These are phyloP conservation scores for Meliscaeva auricollis DNA, from an alignment of 2,888 invertebrate species.

Conservation along the genomic window DNA sequence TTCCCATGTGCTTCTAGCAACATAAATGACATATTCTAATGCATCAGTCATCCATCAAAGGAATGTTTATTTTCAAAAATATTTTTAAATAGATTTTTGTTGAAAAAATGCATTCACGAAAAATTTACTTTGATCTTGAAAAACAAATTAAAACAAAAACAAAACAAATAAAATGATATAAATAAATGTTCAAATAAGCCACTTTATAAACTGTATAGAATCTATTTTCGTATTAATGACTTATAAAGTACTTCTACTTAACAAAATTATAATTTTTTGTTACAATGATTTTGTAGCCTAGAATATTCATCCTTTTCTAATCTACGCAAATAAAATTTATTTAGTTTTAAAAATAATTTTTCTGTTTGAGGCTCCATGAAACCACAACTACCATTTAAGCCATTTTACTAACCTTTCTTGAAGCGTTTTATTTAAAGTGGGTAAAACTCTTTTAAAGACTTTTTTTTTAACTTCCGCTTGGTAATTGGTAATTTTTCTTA, in stretches of 20 bases:
- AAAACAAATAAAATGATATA: not conserved
- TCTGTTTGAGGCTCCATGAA: too few species aligned
- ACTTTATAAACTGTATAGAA: not conserved
- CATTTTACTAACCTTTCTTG: constrained; percentile 54
- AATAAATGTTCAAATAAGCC: not conserved
- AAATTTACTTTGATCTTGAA: constrained; percentile 8
- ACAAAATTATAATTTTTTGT: not conserved
- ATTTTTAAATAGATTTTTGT: not conserved
- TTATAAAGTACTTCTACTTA: not conserved
- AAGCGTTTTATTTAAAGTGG: not conserved
- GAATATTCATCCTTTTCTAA: not conserved
- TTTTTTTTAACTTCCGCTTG: constrained; percentile 42
- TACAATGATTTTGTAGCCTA: not conserved
- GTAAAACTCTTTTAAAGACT: not conserved
- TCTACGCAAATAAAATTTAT: not conserved
- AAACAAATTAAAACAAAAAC: not conserved
- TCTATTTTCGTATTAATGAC: constrained; percentile 13
- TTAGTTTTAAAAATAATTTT: not conserved
- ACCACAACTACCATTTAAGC: too few species aligned
- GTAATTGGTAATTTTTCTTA: constrained; percentile 7
- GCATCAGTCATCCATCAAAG: not conserved
- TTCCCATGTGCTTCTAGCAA: not conserved
- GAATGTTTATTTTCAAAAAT: not conserved
- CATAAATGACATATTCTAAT: not conserved
- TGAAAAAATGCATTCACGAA: constrained; percentile 6